These are phyloP conservation scores for Caenorhabditis afra DNA, from an alignment of 2,888 invertebrate genomes.

Conservation along the genomic window DNA sequence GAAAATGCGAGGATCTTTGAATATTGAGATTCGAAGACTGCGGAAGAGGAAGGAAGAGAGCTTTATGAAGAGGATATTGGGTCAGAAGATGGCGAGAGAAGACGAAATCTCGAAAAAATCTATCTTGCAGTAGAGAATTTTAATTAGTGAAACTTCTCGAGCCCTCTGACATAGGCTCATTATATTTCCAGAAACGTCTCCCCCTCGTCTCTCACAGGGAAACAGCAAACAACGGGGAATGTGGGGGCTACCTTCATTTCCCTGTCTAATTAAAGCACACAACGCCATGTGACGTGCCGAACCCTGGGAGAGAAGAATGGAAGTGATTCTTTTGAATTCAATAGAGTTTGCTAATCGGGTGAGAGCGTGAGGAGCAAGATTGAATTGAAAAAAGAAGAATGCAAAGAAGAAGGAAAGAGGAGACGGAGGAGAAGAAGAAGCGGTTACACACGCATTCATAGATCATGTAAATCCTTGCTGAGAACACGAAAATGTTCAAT, in stretches of 20 bases:
- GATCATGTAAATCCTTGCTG: conserved; percentile 35
- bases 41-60: conserved; percentile 5
- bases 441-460: conserved; percentile 23
- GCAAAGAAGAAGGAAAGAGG: conserved; percentile 12
- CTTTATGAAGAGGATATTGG: conserved; percentile 7
- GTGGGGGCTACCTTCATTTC: neutral
- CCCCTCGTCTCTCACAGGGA: neutral
- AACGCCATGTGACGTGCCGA: too few species aligned
- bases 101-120: neutral
- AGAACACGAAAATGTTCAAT: conserved; percentile 14
- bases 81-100: conserved; percentile 9
- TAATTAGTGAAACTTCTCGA: conserved; percentile 10
- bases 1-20: neutral
- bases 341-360: neutral
- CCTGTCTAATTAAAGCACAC: neutral
- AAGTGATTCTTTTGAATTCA: too few species aligned
- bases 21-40: neutral
- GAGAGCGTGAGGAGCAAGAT: neutral
- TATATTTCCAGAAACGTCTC: conserved; percentile 10
- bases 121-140: neutral
- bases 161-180: conserved; percentile 4
- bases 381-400: conserved; percentile 9
- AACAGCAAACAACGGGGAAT: neutral
- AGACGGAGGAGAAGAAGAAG: conserved; percentile 7
- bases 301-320: neutral